Conservation (phyloP, 2,797 vertebrate species). For the Cirrhinus molitorella region DNA sequence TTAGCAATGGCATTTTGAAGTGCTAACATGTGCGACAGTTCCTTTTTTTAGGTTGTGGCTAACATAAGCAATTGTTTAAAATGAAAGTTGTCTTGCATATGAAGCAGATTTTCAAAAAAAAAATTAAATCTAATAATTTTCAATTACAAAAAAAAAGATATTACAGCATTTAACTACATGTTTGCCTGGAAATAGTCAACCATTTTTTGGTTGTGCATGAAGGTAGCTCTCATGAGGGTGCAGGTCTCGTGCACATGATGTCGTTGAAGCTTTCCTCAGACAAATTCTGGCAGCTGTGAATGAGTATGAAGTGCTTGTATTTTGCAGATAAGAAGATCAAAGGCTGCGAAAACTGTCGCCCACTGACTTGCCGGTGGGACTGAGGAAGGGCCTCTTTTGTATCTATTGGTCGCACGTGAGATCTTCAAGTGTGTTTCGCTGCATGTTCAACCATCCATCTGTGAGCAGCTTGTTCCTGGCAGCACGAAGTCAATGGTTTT, state of each 20-base stretch:
- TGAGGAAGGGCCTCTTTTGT: slow-evolving; percentile 18
- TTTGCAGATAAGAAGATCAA: slow-evolving; percentile 47
- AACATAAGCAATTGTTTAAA: background rate
- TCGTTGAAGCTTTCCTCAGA: background rate
- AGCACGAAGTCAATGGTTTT: slow-evolving; percentile 33
- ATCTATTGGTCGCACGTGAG: background rate
- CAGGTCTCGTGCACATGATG: background rate
- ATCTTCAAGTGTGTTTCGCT: slow-evolving; percentile 26
- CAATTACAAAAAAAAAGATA: background rate
- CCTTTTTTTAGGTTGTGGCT: slow-evolving; percentile 2
- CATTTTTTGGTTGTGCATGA: background rate
- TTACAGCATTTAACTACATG: background rate
- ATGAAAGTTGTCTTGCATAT: background rate
- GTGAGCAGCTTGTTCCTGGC: slow-evolving; percentile 39
- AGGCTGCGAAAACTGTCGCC: background rate
- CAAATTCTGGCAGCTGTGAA: slow-evolving; percentile 21
- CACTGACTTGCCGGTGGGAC: slow-evolving; percentile 2
- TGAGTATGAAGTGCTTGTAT: slow-evolving; percentile 29
- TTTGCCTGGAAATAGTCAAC: background rate
- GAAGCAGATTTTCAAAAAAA: background rate
- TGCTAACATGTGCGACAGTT: slow-evolving; percentile 5
- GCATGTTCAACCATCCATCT: slow-evolving; percentile 34
- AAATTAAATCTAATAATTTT: background rate
- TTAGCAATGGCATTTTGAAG: slow-evolving; percentile 24
- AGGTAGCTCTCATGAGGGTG: background rate